phyloP scores from a whole-genome alignment of 1,140 invertebrate genomes.

The Maniola jurtina region DNA sequence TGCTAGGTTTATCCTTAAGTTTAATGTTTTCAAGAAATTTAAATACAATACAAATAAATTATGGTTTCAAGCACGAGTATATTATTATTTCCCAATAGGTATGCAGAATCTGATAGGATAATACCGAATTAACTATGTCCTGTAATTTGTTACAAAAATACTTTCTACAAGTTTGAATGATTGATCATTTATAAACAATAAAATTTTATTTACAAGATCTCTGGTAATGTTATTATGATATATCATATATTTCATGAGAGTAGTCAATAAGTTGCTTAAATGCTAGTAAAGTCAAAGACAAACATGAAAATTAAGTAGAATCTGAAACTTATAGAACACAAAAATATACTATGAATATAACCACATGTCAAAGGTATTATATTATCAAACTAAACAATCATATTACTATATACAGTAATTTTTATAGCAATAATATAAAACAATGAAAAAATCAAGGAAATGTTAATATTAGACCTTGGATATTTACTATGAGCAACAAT shows the following conservation, averaged over 20 bases:
- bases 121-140: neutral
- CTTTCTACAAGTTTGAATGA: neutral
- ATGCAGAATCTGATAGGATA: neutral
- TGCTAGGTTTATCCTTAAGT: too few relatives aligned
- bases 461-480: neutral
- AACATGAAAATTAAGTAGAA: constrained; percentile 4
- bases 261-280: neutral
- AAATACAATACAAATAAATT: too few relatives aligned
- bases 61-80: too few relatives aligned
- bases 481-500: neutral
- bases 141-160: constrained; percentile 16
- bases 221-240: neutral
- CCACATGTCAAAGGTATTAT: neutral
- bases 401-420: too few relatives aligned
- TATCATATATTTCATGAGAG: neutral
- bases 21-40: too few relatives aligned
- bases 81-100: too few relatives aligned
- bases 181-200: neutral
- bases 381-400: neutral
- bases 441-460: constrained; percentile 4
- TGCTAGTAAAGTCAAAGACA: neutral
- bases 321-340: neutral
- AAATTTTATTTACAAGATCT: constrained; percentile 5
- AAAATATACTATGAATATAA: neutral
- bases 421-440: neutral